Evolutionary conservation across 2,888 invertebrate species (phyloP).

Genomic region (Drosophila histrio): DNA sequence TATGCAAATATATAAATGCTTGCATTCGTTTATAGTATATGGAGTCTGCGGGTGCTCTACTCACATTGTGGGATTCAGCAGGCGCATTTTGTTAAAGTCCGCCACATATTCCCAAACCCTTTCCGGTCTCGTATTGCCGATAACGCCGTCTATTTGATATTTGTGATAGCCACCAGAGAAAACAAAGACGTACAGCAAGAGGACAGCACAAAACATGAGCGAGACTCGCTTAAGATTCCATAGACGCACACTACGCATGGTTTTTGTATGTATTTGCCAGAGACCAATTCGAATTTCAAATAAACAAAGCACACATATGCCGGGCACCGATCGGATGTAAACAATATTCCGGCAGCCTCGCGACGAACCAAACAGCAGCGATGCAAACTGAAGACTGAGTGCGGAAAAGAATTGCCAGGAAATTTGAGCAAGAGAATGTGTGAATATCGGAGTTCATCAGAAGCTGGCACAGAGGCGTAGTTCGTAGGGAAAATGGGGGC

Average conservation of each 20-base stretch:
- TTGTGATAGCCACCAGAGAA: conserved; percentile 82
- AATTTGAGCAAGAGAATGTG: conserved; percentile 8
- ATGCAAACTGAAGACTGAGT: conserved; percentile 41
- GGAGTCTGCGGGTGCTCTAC: conserved; percentile 69
- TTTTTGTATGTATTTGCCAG: conserved; percentile 32
- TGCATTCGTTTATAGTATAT: background rate
- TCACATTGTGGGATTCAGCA: conserved; percentile 90
- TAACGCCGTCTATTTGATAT: conserved; percentile 85
- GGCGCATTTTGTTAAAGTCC: conserved; percentile 90
- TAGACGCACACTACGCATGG: conserved; percentile 66
- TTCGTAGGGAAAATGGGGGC: background rate
- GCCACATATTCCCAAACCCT: conserved; percentile 90
- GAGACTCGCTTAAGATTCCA: conserved; percentile 73
- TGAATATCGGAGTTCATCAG: conserved; percentile 19
- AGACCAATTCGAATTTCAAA: conserved; percentile 52
- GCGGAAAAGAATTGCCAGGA: conserved; percentile 10
- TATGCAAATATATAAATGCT: conserved; percentile 62
- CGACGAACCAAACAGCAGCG: conserved; percentile 38
- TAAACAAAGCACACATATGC: conserved; percentile 50
- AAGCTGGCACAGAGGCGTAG: conserved; percentile 39
- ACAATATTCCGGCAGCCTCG: conserved; percentile 16
- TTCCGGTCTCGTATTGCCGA: conserved; percentile 86
- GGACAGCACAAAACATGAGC: conserved; percentile 41
- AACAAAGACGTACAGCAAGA: conserved; percentile 70
- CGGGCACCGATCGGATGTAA: conserved; percentile 8